phyloP scores from a whole-genome alignment of 2,113 vertebrate genomes.

The Pandion haliaetus region DNA sequence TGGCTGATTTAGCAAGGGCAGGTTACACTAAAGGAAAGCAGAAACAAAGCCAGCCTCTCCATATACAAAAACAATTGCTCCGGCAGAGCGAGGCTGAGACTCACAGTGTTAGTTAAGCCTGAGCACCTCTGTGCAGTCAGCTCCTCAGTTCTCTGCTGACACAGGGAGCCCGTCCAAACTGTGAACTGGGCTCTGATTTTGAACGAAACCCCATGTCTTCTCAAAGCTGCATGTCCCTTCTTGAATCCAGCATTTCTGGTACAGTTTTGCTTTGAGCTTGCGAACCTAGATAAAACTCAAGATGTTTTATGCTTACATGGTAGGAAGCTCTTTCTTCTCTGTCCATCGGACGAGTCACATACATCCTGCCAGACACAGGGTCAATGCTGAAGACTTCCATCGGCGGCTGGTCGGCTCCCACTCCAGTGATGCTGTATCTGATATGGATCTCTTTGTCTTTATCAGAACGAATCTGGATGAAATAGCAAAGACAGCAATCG shows the following conservation, averaged over 20 bases:
- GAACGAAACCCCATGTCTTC: rapidly evolving
- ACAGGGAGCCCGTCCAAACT: neutral
- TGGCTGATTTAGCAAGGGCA: neutral
- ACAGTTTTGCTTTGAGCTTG: neutral
- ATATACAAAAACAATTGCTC: neutral
- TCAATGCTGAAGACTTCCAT: slow-evolving; percentile 97
- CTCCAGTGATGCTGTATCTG: slow-evolving; percentile 93
- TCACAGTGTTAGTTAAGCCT: neutral
- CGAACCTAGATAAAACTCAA: neutral
- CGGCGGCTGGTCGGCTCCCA: slow-evolving; percentile 93
- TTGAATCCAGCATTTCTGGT: neutral
- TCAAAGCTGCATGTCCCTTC: neutral
- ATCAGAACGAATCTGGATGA: slow-evolving; percentile 90
- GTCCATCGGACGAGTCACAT: slow-evolving; percentile 94
- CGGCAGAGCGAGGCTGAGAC: too few species aligned
- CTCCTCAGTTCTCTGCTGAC: neutral
- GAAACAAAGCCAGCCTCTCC: neutral
- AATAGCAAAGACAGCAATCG: neutral
- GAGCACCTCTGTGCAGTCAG: neutral
- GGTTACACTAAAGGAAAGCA: neutral
- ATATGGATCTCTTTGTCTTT: slow-evolving; percentile 94
- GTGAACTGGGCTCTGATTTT: neutral
- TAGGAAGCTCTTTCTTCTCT: slow-evolving; percentile 94
- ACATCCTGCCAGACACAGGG: slow-evolving; percentile 95
- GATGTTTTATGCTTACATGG: slow-evolving; percentile 79